Conservation (phyloP, 1,140 invertebrate species). For the Propsilocerus akamusi region DNA sequence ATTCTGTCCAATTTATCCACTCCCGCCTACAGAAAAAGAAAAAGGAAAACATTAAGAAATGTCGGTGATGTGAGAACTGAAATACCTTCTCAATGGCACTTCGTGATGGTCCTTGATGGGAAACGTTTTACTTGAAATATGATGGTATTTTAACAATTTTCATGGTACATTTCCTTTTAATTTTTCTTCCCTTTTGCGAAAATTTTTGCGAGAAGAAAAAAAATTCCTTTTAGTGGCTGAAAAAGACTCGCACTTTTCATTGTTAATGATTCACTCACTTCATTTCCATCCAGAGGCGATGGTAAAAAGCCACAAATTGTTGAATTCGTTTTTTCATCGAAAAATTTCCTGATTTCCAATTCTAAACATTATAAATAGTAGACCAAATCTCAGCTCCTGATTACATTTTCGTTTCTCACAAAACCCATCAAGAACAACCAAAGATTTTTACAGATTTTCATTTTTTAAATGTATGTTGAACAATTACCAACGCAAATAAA, state of each 20-base stretch:
- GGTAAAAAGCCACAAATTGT: neutral
- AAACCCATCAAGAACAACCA: no score
- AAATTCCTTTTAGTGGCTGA: neutral
- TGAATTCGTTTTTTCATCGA: neutral
- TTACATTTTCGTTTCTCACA: neutral
- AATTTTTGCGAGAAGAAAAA: neutral
- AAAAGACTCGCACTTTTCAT: neutral
- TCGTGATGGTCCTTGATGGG: neutral
- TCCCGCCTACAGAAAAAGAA: no score
- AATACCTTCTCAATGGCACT: no score
- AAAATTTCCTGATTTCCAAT: no score
- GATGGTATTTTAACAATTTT: conserved; percentile 4
- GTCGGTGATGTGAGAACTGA: no score
- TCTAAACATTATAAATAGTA: no score
- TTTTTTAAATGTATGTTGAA: neutral
- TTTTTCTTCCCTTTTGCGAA: neutral
- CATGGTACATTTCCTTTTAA: conserved; percentile 1
- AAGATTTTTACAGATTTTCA: no score
- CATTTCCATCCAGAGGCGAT: neutral
- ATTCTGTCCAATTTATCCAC: no score
- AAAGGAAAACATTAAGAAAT: no score
- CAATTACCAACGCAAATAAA: neutral
- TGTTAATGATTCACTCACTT: conserved; percentile 2
- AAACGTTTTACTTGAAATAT: neutral
- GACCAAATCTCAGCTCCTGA: no score